phyloP scores from a whole-genome alignment of 2,797 vertebrate genomes.

The Chloroceryle inda region DNA sequence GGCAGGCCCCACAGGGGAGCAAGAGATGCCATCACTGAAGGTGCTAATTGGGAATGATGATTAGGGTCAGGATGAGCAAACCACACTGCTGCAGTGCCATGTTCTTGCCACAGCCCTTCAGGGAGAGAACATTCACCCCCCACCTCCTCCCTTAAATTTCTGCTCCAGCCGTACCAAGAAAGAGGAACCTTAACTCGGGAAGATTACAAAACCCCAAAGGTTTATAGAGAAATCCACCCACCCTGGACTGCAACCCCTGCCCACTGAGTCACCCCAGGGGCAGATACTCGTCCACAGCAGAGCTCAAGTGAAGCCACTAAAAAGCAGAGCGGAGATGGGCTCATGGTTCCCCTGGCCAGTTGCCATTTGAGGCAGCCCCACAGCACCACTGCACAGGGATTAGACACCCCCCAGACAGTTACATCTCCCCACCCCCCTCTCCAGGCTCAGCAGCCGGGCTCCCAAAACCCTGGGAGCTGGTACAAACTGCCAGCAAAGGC shows the following conservation, averaged over 20 bases:
- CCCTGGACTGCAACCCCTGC: not conserved
- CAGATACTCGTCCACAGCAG: not conserved
- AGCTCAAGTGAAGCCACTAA: not conserved
- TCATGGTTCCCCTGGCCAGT: not conserved
- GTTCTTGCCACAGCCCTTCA: not conserved
- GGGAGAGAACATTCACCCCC: not conserved
- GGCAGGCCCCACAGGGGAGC: not conserved
- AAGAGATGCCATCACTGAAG: not conserved
- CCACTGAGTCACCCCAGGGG: not conserved
- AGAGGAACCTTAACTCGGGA: constrained; percentile 41
- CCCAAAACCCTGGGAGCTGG: not conserved
- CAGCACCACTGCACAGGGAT: accelerated
- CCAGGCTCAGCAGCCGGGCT: not conserved
- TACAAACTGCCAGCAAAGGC: not conserved
- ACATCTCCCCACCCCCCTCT: not conserved
- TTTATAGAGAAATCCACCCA: constrained; percentile 30
- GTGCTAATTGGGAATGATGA: not conserved
- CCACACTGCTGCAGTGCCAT: not conserved
- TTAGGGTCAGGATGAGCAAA: not conserved
- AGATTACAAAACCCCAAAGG: not conserved
- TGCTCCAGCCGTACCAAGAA: not conserved
- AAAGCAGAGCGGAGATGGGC: not conserved
- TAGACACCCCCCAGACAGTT: not conserved
- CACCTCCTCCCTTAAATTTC: not conserved
- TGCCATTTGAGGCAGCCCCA: accelerated